Evolutionary conservation across 1,140 invertebrate species (phyloP).

Genomic region (Apis laboriosa): DNA sequence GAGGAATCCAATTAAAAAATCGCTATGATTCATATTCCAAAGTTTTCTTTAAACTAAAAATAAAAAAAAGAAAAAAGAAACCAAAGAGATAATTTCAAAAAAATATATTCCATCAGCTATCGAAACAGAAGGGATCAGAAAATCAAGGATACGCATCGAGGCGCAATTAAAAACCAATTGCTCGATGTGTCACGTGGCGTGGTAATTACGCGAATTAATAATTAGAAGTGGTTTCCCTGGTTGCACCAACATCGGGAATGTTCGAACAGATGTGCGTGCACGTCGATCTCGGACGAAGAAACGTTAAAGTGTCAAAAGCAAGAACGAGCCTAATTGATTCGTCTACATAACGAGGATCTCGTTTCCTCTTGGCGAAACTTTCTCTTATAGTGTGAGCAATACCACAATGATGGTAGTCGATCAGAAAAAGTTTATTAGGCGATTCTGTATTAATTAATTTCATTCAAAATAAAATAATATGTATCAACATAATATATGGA

Average conservation of each 20-base stretch:
- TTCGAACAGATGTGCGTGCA: constrained; percentile 9
- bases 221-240: constrained; percentile 19
- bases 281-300: constrained; percentile 23
- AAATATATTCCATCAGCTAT: neutral
- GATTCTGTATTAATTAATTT: no score
- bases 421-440: no score
- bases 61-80: no score
- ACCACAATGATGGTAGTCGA: neutral
- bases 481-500: no score
- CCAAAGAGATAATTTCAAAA: no score
- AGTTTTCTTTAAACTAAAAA: no score
- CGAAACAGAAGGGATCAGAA: no score
- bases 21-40: no score
- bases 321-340: constrained; percentile 54
- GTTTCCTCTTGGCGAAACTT: constrained; percentile 12
- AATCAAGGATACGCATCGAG: neutral
- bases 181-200: neutral
- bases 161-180: constrained; percentile 13
- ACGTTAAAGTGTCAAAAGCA: constrained; percentile 50
- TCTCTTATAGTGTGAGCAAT: neutral
- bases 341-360: constrained; percentile 38
- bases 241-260: no score
- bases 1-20: no score
- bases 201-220: constrained; percentile 23
- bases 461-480: no score